phyloP scores from a whole-genome alignment of 1,140 invertebrate species.

The Onthophagus taurus region DNA sequence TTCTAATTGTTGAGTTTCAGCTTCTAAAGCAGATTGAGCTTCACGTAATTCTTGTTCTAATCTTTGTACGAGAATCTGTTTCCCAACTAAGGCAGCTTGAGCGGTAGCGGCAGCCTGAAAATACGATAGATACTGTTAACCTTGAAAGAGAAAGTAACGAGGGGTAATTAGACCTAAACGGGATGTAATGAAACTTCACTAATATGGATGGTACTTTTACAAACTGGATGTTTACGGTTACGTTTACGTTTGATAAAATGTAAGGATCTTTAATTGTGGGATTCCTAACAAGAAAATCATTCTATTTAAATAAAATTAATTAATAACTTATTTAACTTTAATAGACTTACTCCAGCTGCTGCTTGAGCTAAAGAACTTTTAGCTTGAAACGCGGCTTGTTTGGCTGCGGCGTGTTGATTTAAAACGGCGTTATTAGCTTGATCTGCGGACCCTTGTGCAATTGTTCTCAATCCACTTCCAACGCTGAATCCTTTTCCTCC shows the following conservation, averaged over 20 bases:
- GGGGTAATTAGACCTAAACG: no score
- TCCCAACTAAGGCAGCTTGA: slow-evolving; percentile 8
- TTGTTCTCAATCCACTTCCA: slow-evolving; percentile 8
- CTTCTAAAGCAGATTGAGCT: background rate
- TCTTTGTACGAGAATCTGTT: slow-evolving; percentile 8
- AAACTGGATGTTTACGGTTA: no score
- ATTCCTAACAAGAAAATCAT: no score
- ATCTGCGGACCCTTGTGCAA: slow-evolving; percentile 10
- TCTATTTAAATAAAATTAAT: no score
- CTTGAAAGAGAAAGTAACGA: no score
- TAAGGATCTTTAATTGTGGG: no score
- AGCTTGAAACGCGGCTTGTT: slow-evolving; percentile 8
- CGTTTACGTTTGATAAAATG: no score
- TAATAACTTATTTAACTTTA: no score
- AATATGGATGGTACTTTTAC: no score
- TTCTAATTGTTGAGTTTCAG: slow-evolving; percentile 7
- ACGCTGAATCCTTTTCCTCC: slow-evolving; percentile 5
- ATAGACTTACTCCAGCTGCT: slow-evolving; percentile 7
- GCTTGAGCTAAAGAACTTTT: slow-evolving; percentile 9
- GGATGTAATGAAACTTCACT: background rate
- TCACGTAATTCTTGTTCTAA: slow-evolving; percentile 9
- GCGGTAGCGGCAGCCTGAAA: slow-evolving; percentile 8
- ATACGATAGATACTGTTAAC: no score
- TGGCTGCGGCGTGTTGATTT: slow-evolving; percentile 6
- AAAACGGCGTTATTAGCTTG: slow-evolving; percentile 9